Conservation (phyloP, 1,140 invertebrate species). For the Luehdorfia chinensis region DNA sequence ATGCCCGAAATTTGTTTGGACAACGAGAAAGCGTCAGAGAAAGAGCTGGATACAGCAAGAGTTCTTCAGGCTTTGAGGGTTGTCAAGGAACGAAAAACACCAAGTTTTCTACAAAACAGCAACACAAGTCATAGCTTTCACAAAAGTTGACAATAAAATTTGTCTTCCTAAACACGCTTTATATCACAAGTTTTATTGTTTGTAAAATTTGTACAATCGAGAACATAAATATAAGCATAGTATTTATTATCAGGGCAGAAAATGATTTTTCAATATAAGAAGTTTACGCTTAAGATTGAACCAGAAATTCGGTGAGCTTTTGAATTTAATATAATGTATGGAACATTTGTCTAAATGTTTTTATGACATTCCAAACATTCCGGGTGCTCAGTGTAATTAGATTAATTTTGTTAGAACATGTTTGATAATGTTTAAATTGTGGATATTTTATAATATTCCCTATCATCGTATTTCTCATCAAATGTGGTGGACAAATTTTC, state of each 20-base stretch:
- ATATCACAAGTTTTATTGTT: background rate
- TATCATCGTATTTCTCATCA: background rate
- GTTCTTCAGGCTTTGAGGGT: constrained; percentile 90
- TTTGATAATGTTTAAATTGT: background rate
- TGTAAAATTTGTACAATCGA: background rate
- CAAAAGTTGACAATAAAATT: constrained; percentile 50
- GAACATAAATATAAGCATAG: no score
- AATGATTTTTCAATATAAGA: background rate
- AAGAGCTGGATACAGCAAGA: constrained; percentile 93
- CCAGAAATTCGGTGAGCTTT: constrained; percentile 2
- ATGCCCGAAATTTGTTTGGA: constrained; percentile 89
- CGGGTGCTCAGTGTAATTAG: constrained; percentile 1
- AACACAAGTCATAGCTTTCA: constrained; percentile 60
- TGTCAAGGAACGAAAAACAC: constrained; percentile 70
- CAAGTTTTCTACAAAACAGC: constrained; percentile 64
- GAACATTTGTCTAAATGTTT: background rate
- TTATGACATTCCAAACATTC: constrained; percentile 6
- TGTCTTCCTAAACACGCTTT: background rate
- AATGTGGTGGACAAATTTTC: background rate
- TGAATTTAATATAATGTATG: background rate
- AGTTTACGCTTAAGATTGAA: no score
- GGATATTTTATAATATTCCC: background rate
- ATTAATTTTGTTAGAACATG: background rate
- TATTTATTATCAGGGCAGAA: background rate
- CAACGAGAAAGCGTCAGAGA: constrained; percentile 90